Conservation (phyloP, 1,140 invertebrate genomes). For the Heliconius congener region DNA sequence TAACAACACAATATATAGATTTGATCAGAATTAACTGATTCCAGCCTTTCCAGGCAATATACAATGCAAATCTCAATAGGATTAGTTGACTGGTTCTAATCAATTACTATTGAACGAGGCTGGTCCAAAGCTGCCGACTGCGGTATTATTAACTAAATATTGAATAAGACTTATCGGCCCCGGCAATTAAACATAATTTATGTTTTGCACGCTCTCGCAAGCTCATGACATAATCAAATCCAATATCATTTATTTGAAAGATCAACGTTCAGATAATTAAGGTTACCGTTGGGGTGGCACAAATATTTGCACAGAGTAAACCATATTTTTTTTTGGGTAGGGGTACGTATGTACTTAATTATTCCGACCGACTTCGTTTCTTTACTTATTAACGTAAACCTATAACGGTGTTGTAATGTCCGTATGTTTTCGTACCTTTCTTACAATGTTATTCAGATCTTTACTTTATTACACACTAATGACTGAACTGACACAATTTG, state of each 20-base stretch:
- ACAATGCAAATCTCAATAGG: constrained; percentile 8
- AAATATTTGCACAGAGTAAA: constrained; percentile 49
- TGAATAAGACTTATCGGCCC: neutral
- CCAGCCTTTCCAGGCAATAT: neutral
- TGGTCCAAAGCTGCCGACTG: neutral
- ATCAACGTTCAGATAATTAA: constrained; percentile 53
- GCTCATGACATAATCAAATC: constrained; percentile 2
- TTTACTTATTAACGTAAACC: neutral
- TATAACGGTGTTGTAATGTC: neutral
- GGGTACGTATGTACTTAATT: neutral
- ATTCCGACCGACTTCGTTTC: neutral
- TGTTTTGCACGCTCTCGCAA: neutral
- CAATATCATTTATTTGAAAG: neutral
- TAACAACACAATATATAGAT: neutral
- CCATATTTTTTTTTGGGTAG: constrained; percentile 9
- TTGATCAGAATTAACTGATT: neutral
- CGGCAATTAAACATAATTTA: neutral
- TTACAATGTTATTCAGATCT: neutral
- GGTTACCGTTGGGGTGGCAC: constrained; percentile 36
- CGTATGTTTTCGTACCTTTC: neutral
- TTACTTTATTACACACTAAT: neutral
- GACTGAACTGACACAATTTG: neutral
- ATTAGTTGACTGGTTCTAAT: constrained; percentile 10
- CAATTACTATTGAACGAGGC: constrained; percentile 1
- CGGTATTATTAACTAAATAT: constrained; percentile 4